Evolutionary conservation across 2,113 vertebrate genomes (phyloP).

Genomic region (Orientallactaga bullata): DNA sequence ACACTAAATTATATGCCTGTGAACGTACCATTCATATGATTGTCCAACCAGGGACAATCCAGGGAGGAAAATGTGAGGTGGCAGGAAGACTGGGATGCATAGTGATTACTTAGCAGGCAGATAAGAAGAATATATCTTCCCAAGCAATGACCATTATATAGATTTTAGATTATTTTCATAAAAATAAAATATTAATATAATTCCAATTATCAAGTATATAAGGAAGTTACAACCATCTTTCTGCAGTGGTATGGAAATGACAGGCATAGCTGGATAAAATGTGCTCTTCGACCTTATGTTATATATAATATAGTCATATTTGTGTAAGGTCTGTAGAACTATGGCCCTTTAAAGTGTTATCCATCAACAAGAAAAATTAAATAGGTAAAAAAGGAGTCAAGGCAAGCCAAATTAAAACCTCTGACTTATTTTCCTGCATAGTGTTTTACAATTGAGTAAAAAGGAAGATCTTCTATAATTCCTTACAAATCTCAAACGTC

Average conservation of each 20-base stretch:
- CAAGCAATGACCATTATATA: background rate
- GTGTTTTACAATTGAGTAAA: conserved; percentile 31
- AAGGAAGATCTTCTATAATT: conserved; percentile 21
- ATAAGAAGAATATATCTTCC: background rate
- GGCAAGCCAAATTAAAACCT: conserved; percentile 64
- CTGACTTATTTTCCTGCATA: conserved; percentile 62
- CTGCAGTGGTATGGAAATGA: conserved; percentile 28
- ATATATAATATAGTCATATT: conserved; percentile 48
- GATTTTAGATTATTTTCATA: conserved; percentile 47
- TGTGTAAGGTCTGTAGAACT: conserved; percentile 57
- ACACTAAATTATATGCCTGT: background rate
- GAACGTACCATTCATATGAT: background rate
- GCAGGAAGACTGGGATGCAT: background rate
- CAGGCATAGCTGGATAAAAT: conserved; percentile 29
- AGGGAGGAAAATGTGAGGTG: background rate
- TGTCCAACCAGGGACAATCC: background rate
- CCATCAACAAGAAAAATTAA: conserved; percentile 60
- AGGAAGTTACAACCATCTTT: conserved; percentile 52
- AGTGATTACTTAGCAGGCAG: background rate
- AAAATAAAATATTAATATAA: conserved; percentile 39
- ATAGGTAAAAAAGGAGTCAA: conserved; percentile 70
- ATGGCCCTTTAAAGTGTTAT: conserved; percentile 17
- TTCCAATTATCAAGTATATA: conserved; percentile 29
- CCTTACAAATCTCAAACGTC: conserved; percentile 17
- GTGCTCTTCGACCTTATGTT: conserved; percentile 24